Percentiles rank a stretch among this genome's conserved stretches.
Conservation (phyloP, 2,113 vertebrate genomes). For the Opisthocomus hoazin region DNA sequence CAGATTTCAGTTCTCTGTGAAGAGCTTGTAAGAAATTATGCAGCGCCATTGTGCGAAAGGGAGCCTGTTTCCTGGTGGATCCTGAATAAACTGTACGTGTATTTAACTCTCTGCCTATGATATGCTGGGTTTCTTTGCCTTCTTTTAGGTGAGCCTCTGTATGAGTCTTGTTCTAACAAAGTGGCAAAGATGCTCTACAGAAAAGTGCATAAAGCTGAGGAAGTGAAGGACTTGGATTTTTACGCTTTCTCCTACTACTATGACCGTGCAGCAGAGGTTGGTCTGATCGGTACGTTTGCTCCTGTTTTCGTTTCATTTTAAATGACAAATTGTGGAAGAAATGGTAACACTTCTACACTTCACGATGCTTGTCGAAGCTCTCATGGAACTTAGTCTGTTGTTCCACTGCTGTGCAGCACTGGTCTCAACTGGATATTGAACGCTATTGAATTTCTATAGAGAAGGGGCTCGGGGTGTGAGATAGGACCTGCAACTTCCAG, state of each 20-base stretch:
- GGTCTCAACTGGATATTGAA: neutral
- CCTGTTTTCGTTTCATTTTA: neutral
- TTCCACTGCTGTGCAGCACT: neutral
- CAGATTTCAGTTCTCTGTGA: neutral
- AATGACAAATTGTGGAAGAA: neutral
- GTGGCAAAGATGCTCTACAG: slow-evolving; percentile 81
- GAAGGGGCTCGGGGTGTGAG: neutral
- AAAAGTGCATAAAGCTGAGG: slow-evolving; percentile 75
- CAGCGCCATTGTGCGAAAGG: neutral
- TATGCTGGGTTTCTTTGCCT: neutral
- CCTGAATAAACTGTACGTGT: neutral
- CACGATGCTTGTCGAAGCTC: neutral
- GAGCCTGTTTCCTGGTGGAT: neutral
- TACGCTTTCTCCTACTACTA: slow-evolving; percentile 95
- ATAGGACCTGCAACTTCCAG: neutral
- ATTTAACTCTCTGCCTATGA: neutral
- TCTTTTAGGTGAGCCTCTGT: slow-evolving; percentile 71
- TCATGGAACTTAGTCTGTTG: neutral
- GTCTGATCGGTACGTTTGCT: slow-evolving; percentile 78
- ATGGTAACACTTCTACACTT: neutral
- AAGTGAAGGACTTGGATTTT: slow-evolving; percentile 78
- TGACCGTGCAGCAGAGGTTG: slow-evolving; percentile 82
- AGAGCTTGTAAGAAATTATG: neutral
- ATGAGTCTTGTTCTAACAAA: slow-evolving; percentile 78
- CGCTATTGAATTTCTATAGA: neutral